Percentiles rank a stretch among this genome's conserved stretches.
These are phyloP conservation scores for Hassar affinis DNA, from an alignment of 2,113 vertebrate species.

Conservation along the genomic window DNA sequence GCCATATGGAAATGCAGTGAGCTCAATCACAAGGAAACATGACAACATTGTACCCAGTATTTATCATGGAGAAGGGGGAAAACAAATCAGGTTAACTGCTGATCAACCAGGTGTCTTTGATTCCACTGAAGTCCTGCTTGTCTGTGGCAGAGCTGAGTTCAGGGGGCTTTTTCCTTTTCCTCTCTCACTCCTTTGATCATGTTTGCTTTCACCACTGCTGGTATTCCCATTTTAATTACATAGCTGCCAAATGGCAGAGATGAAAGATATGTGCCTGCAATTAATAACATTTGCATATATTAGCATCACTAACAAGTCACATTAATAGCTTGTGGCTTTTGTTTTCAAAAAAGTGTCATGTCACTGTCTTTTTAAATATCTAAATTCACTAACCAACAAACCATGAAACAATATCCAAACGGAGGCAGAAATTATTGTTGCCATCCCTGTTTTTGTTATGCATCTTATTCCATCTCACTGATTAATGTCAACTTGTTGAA, in stretches of 20 bases:
- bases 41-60: conserved; percentile 80
- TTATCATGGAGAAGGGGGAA: conserved; percentile 81
- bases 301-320: conserved; percentile 98
- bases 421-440: conserved; percentile 67
- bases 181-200: conserved; percentile 90
- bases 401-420: conserved; percentile 61
- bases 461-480: conserved; percentile 70
- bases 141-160: conserved; percentile 86
- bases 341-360: conserved; percentile 83
- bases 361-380: conserved; percentile 76
- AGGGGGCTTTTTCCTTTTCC: conserved; percentile 83
- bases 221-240: conserved; percentile 98
- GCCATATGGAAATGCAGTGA: conserved; percentile 79
- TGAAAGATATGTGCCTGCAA: conserved; percentile 99
- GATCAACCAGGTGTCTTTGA: conserved; percentile 92
- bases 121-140: conserved; percentile 90
- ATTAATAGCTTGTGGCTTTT: conserved; percentile 91
- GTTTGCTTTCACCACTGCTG: conserved; percentile 77
- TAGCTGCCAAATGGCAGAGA: conserved; percentile 92
- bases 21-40: conserved; percentile 78
- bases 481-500: conserved; percentile 73
- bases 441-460: conserved; percentile 66
- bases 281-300: conserved; percentile 99
- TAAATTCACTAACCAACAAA: conserved; percentile 67
- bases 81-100: conserved; percentile 99